Evolutionary conservation across 2,888 invertebrate genomes (phyloP).

Genomic region (Orthosia incerta): DNA sequence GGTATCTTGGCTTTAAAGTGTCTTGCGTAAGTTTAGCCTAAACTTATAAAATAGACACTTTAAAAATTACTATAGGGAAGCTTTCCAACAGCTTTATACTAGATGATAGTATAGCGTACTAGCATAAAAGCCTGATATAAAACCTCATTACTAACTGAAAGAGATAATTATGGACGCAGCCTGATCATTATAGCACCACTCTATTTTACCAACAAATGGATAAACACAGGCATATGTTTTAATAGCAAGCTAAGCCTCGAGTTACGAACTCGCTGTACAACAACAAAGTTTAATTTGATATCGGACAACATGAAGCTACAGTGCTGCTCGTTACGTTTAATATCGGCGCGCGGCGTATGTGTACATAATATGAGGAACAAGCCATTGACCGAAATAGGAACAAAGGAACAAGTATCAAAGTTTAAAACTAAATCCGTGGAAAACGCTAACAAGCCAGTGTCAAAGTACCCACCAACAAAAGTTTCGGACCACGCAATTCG

Average conservation of each 20-base stretch:
- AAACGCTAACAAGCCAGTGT: conserved; percentile 25
- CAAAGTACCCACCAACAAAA: conserved; percentile 44
- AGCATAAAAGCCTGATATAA: neutral
- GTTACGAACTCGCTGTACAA: neutral
- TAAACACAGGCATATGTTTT: neutral
- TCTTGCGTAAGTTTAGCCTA: neutral
- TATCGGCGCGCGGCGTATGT: neutral
- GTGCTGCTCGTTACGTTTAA: neutral
- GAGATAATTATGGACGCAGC: neutral
- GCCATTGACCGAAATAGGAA: conserved; percentile 5
- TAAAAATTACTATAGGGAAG: neutral
- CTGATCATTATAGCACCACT: neutral
- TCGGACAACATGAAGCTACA: neutral
- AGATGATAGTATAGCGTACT: neutral
- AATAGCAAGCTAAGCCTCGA: neutral
- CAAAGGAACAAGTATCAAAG: conserved; percentile 8
- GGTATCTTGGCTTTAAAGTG: neutral
- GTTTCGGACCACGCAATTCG: conserved; percentile 25
- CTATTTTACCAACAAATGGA: neutral
- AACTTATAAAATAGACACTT: no score
- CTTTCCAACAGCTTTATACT: neutral
- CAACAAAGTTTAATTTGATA: conserved; percentile 26
- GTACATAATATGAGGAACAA: conserved; percentile 10
- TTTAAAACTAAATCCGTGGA: conserved; percentile 25
- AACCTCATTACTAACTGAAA: neutral